Percentiles rank a stretch among this genome's conserved stretches.
phyloP scores from a whole-genome alignment of 2,113 vertebrate genomes.

The Chaetura pelagica region DNA sequence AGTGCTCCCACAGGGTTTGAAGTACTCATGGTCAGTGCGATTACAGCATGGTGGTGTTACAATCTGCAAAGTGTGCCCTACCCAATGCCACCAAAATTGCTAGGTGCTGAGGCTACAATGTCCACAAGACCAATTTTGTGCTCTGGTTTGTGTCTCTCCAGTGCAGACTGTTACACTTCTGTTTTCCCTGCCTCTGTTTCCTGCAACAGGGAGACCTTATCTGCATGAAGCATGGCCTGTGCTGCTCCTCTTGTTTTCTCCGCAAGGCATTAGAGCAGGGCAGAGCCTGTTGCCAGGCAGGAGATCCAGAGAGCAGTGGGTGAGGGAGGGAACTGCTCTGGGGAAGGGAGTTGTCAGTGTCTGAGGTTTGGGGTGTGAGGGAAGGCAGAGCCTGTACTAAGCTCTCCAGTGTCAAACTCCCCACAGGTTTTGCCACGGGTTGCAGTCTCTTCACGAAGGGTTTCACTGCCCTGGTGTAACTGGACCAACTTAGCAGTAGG shows the following conservation, averaged over 20 bases:
- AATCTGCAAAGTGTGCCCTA: not conserved
- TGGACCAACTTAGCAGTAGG: not conserved
- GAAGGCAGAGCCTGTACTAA: not conserved
- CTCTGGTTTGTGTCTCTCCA: not conserved
- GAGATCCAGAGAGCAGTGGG: not conserved
- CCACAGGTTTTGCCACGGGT: not conserved
- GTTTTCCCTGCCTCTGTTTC: not conserved
- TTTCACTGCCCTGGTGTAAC: not conserved
- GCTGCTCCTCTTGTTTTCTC: not conserved
- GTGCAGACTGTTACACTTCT: not conserved
- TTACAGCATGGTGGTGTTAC: rapidly evolving
- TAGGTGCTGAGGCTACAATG: not conserved
- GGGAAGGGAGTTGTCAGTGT: not conserved
- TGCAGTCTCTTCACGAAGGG: not conserved
- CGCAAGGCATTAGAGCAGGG: not conserved
- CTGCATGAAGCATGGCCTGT: not conserved
- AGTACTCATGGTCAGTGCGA: not conserved
- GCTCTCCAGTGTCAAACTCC: rapidly evolving
- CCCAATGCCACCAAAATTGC: not conserved
- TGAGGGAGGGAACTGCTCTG: not conserved
- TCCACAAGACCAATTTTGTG: not conserved
- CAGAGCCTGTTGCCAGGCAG: not conserved
- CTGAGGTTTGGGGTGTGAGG: not conserved
- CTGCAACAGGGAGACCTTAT: not conserved
- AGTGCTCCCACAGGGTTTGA: not conserved